A percentile compares a stretch with the other conserved stretches of the same genome.
Evolutionary conservation across 2,888 invertebrate species (phyloP).

Genomic region (Blastobasis lacticolella): DNA sequence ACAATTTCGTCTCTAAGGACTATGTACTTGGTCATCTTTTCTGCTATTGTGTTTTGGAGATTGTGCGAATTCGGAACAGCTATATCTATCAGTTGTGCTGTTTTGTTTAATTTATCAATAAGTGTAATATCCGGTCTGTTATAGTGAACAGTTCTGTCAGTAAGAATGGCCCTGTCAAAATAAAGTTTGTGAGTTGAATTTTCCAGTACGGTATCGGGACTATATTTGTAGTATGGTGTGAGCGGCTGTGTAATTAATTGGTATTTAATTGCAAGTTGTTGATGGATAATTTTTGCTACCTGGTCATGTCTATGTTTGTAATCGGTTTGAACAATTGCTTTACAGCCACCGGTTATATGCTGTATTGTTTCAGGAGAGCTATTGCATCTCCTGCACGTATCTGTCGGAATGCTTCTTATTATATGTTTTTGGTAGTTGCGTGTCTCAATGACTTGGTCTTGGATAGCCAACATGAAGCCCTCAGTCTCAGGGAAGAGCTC

Average conservation of each 20-base stretch:
- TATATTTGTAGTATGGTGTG: constrained; percentile 9
- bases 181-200: background rate
- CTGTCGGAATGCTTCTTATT: background rate
- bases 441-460: constrained; percentile 9
- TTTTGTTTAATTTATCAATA: constrained; percentile 9
- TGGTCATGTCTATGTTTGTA: constrained; percentile 8
- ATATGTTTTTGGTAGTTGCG: constrained; percentile 8
- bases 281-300: constrained; percentile 9
- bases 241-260: background rate
- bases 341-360: constrained; percentile 8
- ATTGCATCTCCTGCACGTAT: constrained; percentile 1
- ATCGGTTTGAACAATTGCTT: constrained; percentile 4
- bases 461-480: constrained; percentile 9
- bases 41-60: constrained; percentile 10
- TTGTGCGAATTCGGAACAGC: constrained; percentile 12
- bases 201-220: constrained; percentile 5
- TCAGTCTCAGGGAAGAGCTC: constrained; percentile 6
- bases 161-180: constrained; percentile 1
- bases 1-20: constrained; percentile 2
- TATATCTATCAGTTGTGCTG: constrained; percentile 7
- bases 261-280: constrained; percentile 7
- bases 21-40: constrained; percentile 11
- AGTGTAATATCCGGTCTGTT: too few species aligned
- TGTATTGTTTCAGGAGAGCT: constrained; percentile 4
- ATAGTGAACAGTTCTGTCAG: constrained; percentile 2